Conservation (phyloP, 53 echinoderm and acorn worm genomes). For the Echinometra lucunter region DNA sequence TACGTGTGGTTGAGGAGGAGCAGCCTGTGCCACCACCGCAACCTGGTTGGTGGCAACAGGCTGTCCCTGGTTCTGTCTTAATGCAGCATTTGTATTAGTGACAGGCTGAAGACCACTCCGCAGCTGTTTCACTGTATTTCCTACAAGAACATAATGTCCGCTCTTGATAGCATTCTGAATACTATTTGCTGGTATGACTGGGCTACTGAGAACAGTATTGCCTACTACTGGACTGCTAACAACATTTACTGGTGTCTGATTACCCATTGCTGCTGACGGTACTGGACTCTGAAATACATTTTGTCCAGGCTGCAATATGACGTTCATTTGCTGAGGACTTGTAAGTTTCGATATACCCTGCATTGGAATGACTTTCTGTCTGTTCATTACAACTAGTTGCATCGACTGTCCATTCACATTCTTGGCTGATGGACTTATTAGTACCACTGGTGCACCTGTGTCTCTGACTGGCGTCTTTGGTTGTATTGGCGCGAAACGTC, state of each 20-base stretch:
- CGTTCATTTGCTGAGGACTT: constrained; percentile 65
- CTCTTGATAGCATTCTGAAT: constrained; percentile 64
- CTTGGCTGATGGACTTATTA: constrained; percentile 62
- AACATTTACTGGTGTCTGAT: constrained; percentile 61
- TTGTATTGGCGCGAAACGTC: constrained; percentile 88
- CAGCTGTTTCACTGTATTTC: constrained; percentile 21
- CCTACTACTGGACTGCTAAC: constrained; percentile 61
- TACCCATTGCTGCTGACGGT: constrained; percentile 49
- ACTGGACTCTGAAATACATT: constrained; percentile 61
- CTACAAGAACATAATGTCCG: constrained; percentile 40
- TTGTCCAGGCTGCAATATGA: constrained; percentile 61
- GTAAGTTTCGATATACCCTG: constrained; percentile 51
- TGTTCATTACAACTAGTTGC: constrained; percentile 52
- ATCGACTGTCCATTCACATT: constrained; percentile 45
- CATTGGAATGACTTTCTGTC: constrained; percentile 64
- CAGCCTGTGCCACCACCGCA: constrained; percentile 61
- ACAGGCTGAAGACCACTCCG: constrained; percentile 54
- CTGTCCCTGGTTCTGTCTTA: constrained; percentile 50
- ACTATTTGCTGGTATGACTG: constrained; percentile 63
- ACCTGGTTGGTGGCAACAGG: constrained; percentile 47
- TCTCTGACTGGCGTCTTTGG: constrained; percentile 93
- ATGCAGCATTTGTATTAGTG: constrained; percentile 60
- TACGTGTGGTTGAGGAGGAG: constrained; percentile 38
- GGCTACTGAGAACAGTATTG: constrained; percentile 54
- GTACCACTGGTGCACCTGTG: constrained; percentile 31